Base-by-base conservation (phyloP, 1,140 invertebrate species). In the Solenopsis invicta region DNA sequence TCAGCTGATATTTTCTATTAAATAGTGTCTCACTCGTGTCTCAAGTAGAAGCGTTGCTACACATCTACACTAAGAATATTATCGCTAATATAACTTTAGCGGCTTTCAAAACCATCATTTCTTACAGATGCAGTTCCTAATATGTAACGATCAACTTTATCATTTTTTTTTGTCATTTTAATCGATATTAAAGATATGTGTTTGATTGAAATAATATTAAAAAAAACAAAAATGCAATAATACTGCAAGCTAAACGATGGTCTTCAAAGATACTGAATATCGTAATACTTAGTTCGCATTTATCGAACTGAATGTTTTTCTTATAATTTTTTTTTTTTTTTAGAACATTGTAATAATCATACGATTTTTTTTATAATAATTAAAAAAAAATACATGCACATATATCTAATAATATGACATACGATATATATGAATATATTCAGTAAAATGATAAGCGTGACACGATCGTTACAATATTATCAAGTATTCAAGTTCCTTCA, bases 381-480 rank as follows among this genome's bases (percentile, higher is more conserved):
- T 54, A 29, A 62, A 87, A 87, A 90, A 41, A 90, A 84, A 87
- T 90, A 86, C 92, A 92, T 93, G 92, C 92, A 93, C 88, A 45
- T 91, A 93, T 41, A 85, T 54, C 85, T 90, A 90, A 89, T 50
- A 74, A 54, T 66, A 41, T 48, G 56, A 74, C 56, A 67, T 64
- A 85, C 41, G 69, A 89, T 78, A 78, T 77, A 82, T 24, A 61
- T 84, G 76, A 82, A 88, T 92, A 91, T 86, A 90, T 87, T 87
- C 84, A 67, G 77, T 66, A 81, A 89, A 91, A 76, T 90, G 80
- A 84, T 86, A 88, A 82, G 67, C 87, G 81, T 75, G 88, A 86
- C 71, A 74, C 74, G 86, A 90, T 72, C 85, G 71, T 76, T 89
- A 90, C 45, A 87, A 71, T 85, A 89, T 89, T 59, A 52, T 4